Evolutionary conservation across 2,888 invertebrate genomes (phyloP), one percentile per base, ranked within the genome.

Genomic region (Xylocampa areola): DNA sequence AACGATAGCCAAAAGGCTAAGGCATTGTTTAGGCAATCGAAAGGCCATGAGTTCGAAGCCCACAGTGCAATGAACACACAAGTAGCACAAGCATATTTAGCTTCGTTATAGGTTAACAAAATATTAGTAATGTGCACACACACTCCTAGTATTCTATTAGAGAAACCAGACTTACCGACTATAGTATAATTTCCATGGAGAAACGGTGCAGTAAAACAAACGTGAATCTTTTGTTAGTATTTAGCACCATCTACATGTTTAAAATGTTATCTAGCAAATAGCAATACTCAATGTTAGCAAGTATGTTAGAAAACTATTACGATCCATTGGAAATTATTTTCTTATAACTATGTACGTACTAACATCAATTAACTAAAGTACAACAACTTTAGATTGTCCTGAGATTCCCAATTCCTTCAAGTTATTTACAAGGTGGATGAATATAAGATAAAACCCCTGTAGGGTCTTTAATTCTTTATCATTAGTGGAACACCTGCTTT

Each of bases 91-190:
- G 69, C 64, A 63, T 64, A 68, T 68, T 61, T 61, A 51, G 62
- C 62, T 68, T 61, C 68, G 4, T 44, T 27, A 0, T 5, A 23
- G 30, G 8, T 59, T 30, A 51, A 69, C 44, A 55, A 51, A 67
- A 59, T 45, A 51, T 60, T 48, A 55, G 47, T 52, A 33, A 67
- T 73, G 68, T 68, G 71, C 70, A 70, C 62, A 69, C 39, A 65
- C 63, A 68, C 49, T 54, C 39, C 65, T 43, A 57, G 41, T 43
- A 57, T 64, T 50, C 66, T 50, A 49, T 66, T 37, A 54, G 19
- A 52, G 47, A 65, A 68, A 50, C 73, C 72, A 79, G 65, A 93
- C 94, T 94, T 87, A 94, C 94, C 90, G 94, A 94, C 94, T 94
- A 85, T 76, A 79, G 29, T 59, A 79, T 73, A 79, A 70, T 76